These are phyloP conservation scores for Bos javanicus DNA, from an alignment of 2,113 vertebrate species.

Conservation along the genomic window DNA sequence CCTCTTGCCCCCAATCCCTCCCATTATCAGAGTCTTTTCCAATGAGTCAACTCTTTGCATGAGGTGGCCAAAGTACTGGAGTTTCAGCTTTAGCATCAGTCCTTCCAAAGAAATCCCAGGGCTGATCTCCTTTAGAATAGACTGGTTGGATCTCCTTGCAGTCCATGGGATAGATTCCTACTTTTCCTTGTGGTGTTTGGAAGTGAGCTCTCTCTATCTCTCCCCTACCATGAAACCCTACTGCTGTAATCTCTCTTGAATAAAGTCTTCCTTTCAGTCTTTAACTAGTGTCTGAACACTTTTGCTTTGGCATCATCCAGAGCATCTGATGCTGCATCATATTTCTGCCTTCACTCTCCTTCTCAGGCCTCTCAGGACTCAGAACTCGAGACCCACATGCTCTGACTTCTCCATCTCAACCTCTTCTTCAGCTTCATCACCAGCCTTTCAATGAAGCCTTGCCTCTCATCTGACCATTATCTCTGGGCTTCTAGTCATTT, in stretches of 20 bases:
- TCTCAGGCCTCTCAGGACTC: neutral
- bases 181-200: neutral
- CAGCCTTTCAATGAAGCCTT: neutral
- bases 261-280: neutral
- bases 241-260: neutral
- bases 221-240: neutral
- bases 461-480: neutral
- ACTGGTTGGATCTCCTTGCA: too few species aligned
- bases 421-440: neutral
- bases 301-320: neutral
- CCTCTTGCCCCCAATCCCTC: too few species aligned
- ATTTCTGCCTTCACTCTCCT: neutral
- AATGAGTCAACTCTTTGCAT: too few species aligned
- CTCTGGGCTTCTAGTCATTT: neutral
- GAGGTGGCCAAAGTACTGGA: too few species aligned
- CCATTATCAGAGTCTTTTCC: too few species aligned
- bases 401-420: neutral
- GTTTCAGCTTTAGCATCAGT: too few species aligned
- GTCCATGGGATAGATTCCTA: neutral
- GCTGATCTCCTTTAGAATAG: too few species aligned
- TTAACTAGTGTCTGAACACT: neutral
- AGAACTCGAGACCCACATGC: neutral
- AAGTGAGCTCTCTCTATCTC: neutral
- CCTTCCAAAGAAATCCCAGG: too few species aligned
- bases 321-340: neutral